phyloP scores from a whole-genome alignment of 1,140 invertebrate species.

The Brachionus sp. region DNA sequence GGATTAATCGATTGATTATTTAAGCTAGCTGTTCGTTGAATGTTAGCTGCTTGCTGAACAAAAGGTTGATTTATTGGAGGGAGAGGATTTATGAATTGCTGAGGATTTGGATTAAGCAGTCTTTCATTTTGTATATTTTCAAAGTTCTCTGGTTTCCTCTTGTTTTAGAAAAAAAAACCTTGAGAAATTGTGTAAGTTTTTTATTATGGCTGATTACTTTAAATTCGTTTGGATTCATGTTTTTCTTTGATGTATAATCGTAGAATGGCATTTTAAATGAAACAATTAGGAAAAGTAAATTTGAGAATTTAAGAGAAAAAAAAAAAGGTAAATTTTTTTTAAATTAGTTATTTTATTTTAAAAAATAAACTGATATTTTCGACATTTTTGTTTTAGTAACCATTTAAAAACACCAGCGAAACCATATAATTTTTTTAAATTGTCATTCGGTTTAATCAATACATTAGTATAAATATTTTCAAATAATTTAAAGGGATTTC shows the following conservation, averaged over 20 bases:
- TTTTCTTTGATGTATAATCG: constrained; percentile 6
- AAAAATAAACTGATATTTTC: background rate
- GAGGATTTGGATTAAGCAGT: background rate
- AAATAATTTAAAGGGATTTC: background rate
- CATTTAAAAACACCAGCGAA: background rate
- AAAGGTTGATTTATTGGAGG: background rate
- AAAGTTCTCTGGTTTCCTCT: background rate
- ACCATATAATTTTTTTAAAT: background rate
- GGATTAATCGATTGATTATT: background rate
- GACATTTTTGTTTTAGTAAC: constrained; percentile 20
- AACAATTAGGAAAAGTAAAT: background rate
- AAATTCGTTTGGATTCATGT: background rate
- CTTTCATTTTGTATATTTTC: background rate
- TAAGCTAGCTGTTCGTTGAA: background rate
- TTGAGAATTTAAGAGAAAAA: background rate
- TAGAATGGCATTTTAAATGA: constrained; percentile 7
- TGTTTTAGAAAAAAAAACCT: background rate
- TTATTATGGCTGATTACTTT: background rate
- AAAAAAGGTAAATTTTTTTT: background rate
- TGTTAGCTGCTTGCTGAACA: background rate
- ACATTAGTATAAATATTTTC: background rate
- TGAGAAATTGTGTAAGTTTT: no score
- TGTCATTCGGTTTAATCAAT: background rate
- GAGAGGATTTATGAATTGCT: background rate
- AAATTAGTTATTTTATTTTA: background rate